Percentiles rank a stretch among this genome's conserved stretches.
Conservation (phyloP, 2,888 invertebrate genomes). For the Heliconius charithonia region DNA sequence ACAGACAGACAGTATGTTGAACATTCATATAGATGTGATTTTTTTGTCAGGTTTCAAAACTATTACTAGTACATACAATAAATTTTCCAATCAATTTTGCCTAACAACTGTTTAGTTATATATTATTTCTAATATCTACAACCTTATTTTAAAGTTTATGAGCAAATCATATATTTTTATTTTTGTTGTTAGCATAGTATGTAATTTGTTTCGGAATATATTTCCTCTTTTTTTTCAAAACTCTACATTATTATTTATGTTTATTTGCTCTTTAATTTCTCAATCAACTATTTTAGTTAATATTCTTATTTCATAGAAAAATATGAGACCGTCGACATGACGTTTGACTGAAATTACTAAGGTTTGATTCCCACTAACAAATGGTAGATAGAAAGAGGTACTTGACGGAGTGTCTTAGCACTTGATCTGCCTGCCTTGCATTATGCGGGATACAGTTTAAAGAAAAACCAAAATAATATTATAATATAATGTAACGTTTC, state of each 20-base stretch:
- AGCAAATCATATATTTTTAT: not conserved
- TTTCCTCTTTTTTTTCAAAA: not conserved
- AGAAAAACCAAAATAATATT: too few species aligned
- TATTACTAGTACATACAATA: not conserved
- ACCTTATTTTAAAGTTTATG: not conserved
- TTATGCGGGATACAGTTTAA: too few species aligned
- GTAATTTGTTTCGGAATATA: constrained; percentile 16
- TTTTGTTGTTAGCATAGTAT: not conserved
- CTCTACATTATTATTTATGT: not conserved
- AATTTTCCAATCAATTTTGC: not conserved
- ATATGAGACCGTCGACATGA: not conserved
- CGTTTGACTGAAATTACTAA: too few species aligned
- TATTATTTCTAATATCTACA: not conserved
- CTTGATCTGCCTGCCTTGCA: too few species aligned
- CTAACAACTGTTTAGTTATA: not conserved
- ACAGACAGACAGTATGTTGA: not conserved
- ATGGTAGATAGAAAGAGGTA: too few species aligned
- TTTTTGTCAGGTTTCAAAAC: not conserved
- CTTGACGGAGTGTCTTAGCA: too few species aligned
- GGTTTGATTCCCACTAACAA: too few species aligned
- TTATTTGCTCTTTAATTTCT: not conserved
- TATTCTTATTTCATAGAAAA: not conserved
- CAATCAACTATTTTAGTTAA: not conserved
- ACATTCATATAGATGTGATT: not conserved
- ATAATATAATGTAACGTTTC: too few species aligned